Evolutionary conservation across 2,113 vertebrate genomes (phyloP).

Genomic region (Melierax canorus): DNA sequence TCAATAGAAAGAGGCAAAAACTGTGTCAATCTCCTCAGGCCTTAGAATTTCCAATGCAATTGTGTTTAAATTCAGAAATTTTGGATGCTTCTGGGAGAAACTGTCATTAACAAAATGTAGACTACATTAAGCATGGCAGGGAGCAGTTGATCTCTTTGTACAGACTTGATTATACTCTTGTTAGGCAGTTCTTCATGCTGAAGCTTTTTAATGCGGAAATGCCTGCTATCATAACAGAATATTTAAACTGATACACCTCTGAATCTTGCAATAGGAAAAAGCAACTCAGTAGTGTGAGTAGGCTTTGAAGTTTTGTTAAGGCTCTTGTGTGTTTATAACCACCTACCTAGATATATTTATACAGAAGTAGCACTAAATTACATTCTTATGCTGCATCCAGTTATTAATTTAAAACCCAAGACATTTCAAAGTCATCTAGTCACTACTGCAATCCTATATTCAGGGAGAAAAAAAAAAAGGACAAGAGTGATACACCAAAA

Average conservation of each 20-base stretch:
- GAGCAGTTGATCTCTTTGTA: conserved; percentile 13
- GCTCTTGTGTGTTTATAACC: background rate
- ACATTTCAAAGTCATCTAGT: background rate
- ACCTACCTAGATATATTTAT: background rate
- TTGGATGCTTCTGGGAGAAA: background rate
- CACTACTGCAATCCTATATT: background rate
- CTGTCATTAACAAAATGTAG: background rate
- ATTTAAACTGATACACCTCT: background rate
- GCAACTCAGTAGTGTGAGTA: background rate
- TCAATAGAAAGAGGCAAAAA: background rate
- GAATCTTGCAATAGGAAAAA: background rate
- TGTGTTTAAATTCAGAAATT: background rate
- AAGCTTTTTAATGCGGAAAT: conserved; percentile 1
- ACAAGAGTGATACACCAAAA: background rate
- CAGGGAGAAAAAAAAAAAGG: background rate
- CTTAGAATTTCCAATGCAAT: background rate
- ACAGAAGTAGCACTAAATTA: background rate
- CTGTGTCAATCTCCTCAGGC: background rate
- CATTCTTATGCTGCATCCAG: background rate
- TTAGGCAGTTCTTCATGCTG: background rate
- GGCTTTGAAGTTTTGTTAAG: background rate
- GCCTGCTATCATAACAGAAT: background rate
- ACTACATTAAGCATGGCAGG: background rate
- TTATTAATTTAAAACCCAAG: background rate
- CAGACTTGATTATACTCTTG: background rate